Conservation (phyloP, 2,113 vertebrate genomes). For the Percina caprodes region DNA sequence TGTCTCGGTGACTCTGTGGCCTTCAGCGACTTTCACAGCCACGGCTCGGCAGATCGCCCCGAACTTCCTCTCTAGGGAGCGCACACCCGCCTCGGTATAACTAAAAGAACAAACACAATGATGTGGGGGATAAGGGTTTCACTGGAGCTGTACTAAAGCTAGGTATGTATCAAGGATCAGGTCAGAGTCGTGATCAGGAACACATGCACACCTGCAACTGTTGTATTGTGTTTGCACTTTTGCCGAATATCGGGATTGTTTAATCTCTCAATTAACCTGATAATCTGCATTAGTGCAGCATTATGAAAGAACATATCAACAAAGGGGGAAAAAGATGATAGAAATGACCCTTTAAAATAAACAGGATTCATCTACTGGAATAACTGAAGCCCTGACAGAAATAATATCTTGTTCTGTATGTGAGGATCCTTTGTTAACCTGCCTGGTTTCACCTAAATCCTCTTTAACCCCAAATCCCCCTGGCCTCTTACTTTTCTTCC, state of each 20-base stretch:
- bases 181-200: background rate
- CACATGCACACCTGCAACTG: background rate
- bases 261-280: background rate
- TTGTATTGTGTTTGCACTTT: too few species aligned
- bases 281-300: background rate
- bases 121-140: background rate
- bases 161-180: background rate
- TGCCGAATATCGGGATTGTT: too few species aligned
- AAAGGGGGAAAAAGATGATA: background rate
- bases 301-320: background rate
- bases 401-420: background rate
- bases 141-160: background rate
- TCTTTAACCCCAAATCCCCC: background rate
- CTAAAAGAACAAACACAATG: slow-evolving; percentile 69
- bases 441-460: too few species aligned
- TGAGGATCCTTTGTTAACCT: background rate
- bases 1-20: slow-evolving; percentile 83
- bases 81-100: slow-evolving; percentile 97
- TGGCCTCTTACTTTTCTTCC: background rate
- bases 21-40: slow-evolving; percentile 95
- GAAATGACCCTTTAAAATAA: background rate
- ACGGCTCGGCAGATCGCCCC: slow-evolving; percentile 95
- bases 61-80: slow-evolving; percentile 94
- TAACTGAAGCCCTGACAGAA: background rate
- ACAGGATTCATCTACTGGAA: background rate